phyloP scores from a whole-genome alignment of 2,797 vertebrate species.

The Arnoldichthys spilopterus region DNA sequence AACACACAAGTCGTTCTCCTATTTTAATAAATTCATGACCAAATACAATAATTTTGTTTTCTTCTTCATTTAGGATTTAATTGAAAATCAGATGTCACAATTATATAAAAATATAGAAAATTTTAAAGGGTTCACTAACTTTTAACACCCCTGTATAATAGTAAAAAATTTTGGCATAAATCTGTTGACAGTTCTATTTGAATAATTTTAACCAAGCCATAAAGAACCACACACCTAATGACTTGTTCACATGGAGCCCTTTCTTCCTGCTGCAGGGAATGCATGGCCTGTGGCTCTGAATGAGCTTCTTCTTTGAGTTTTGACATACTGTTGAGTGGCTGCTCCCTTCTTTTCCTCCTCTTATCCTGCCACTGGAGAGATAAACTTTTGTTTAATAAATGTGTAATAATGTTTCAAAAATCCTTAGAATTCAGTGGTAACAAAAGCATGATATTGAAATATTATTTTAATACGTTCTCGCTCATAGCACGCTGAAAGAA shows the following conservation, averaged over 20 bases:
- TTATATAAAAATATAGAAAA: too few species aligned
- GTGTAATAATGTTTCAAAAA: constrained; percentile 54
- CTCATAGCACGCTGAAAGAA: not conserved
- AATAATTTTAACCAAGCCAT: not conserved
- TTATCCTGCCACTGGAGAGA: constrained; percentile 71
- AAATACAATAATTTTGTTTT: too few species aligned
- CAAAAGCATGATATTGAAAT: not conserved
- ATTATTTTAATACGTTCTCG: not conserved
- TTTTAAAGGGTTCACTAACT: too few species aligned
- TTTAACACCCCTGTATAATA: too few species aligned
- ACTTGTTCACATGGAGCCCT: constrained; percentile 64
- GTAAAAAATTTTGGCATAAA: too few species aligned
- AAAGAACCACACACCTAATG: constrained; percentile 37
- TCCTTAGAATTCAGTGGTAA: too few species aligned
- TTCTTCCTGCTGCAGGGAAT: constrained; percentile 66
- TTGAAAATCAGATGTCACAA: too few species aligned
- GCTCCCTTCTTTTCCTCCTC: constrained; percentile 69
- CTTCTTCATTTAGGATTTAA: too few species aligned
- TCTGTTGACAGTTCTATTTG: not conserved
- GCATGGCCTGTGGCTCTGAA: constrained; percentile 50
- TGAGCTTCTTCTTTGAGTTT: constrained; percentile 28
- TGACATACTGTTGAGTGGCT: constrained; percentile 63
- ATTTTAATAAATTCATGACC: too few species aligned
- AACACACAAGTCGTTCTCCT: too few species aligned
- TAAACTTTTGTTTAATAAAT: too few species aligned